phyloP scores from a whole-genome alignment of 2,888 invertebrate genomes.

The Noctua pronuba region DNA sequence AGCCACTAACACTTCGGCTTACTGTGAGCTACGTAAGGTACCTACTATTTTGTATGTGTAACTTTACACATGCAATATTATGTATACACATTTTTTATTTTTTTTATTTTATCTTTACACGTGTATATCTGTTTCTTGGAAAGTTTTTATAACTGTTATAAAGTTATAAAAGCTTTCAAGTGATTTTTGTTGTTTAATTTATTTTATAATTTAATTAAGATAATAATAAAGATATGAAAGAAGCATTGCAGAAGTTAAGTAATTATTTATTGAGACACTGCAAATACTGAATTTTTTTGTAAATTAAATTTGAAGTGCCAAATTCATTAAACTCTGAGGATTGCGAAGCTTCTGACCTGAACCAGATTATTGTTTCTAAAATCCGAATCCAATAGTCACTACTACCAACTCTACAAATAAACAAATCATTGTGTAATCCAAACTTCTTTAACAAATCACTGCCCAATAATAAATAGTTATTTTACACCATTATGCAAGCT shows the following conservation, averaged over 20 bases:
- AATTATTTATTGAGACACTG: background rate
- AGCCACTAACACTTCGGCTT: slow-evolving; percentile 50
- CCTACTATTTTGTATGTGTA: background rate
- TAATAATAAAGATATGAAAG: background rate
- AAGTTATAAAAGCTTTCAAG: background rate
- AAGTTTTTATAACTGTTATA: too few relatives aligned
- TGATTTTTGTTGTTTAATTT: background rate
- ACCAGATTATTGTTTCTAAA: background rate
- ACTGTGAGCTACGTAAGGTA: background rate
- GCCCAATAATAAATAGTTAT: slow-evolving; percentile 67
- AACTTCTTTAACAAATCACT: slow-evolving; percentile 52
- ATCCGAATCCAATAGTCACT: background rate
- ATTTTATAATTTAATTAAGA: background rate
- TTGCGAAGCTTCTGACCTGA: background rate
- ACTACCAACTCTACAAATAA: background rate
- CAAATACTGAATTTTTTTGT: background rate
- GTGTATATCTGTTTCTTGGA: too few relatives aligned
- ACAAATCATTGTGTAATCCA: slow-evolving; percentile 46
- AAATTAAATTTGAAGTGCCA: background rate
- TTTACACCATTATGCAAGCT: slow-evolving; percentile 64
- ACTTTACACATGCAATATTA: slow-evolving; percentile 2
- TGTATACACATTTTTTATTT: too few relatives aligned
- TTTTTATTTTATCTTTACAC: too few relatives aligned
- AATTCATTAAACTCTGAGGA: too few relatives aligned
- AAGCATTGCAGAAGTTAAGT: background rate